A percentile compares a stretch with the other conserved stretches of the same genome.
phyloP scores from a whole-genome alignment of 1,140 invertebrate species.

The Drosophila saltans region DNA sequence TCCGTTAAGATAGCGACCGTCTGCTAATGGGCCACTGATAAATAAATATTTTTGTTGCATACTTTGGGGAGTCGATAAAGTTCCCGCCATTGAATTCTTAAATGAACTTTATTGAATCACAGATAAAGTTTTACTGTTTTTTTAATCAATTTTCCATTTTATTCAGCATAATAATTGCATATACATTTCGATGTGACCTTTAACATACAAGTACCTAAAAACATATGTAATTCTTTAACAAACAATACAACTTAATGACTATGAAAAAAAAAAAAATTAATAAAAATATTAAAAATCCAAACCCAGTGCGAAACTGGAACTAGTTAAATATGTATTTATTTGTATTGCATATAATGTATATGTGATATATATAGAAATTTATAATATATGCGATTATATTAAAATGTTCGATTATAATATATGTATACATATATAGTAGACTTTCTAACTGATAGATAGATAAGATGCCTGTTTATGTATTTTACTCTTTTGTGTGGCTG shows the following conservation, averaged over 20 bases:
- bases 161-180: conserved; percentile 56
- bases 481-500: conserved; percentile 37
- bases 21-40: too few species aligned
- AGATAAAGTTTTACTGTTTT: conserved; percentile 10
- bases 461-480: not conserved
- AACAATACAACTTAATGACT: conserved; percentile 79
- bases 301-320: conserved; percentile 46
- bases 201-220: conserved; percentile 65
- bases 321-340: conserved; percentile 44
- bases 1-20: too few species aligned
- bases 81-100: too few species aligned
- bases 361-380: conserved; percentile 26
- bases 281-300: conserved; percentile 41
- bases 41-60: not conserved
- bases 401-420: conserved; percentile 6
- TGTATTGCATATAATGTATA: conserved; percentile 20
- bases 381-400: conserved; percentile 9
- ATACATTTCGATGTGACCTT: conserved; percentile 59
- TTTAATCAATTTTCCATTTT: conserved; percentile 29
- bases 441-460: conserved; percentile 1
- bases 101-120: too few species aligned
- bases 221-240: conserved; percentile 63
- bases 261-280: conserved; percentile 39
- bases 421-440: not conserved
- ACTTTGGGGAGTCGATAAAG: not conserved